Percentiles rank a stretch among this genome's conserved stretches.
These are phyloP conservation scores for Gavialis gangeticus DNA, from an alignment of 2,113 vertebrate species.

Conservation along the genomic window DNA sequence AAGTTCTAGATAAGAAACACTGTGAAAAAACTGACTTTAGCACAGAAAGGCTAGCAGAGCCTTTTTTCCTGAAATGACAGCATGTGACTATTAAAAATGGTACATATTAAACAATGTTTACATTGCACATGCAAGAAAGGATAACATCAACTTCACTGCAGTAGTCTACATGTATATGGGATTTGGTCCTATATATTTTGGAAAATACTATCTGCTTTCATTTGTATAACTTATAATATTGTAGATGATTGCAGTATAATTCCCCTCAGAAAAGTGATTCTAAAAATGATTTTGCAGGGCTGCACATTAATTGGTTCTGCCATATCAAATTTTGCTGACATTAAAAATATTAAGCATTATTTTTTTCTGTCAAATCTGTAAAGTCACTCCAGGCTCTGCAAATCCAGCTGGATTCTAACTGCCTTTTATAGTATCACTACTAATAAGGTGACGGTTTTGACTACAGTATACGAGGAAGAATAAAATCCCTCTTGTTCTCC, in stretches of 20 bases:
- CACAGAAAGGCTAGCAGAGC: neutral
- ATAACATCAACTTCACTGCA: neutral
- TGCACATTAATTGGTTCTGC: neutral
- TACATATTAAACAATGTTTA: neutral
- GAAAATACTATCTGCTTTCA: neutral
- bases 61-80: neutral
- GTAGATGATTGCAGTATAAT: neutral
- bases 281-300: neutral
- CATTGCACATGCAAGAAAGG: neutral
- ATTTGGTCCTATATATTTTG: neutral
- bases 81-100: neutral
- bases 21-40: neutral
- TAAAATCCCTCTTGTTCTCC: neutral
- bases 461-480: neutral
- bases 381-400: neutral
- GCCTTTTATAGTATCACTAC: neutral
- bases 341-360: neutral
- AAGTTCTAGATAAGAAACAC: neutral
- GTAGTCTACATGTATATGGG: neutral
- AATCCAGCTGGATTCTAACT: neutral
- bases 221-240: neutral
- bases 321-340: neutral
- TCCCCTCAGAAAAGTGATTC: neutral
- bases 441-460: neutral
- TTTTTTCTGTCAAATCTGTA: neutral